Base-by-base conservation (phyloP, 2,888 invertebrate species). In the Synanthedon tipuliformis region DNA sequence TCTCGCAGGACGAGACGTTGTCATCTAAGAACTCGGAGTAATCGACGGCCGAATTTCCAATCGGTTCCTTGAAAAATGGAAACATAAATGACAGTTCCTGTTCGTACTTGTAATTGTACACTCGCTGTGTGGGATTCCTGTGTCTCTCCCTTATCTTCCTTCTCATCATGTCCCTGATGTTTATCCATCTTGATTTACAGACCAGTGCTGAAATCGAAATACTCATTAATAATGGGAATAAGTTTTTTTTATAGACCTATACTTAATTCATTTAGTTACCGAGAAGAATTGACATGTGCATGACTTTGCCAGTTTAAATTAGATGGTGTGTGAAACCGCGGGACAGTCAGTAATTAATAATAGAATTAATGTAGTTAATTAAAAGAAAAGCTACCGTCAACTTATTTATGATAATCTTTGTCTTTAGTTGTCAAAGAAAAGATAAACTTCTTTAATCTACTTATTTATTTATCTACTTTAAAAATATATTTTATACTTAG, bases 101-200 rank as follows among this genome's bases (percentile, higher is more conserved):
- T 48, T 86, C 86, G 57, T 84, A 86, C 51, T 83, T 80, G 64
- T 86, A 86, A 49, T 73, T 74, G 66, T 80, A 73, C 11, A 63
- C 69, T 51, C 68, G 65, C 3, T 66, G 69, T 51, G 64, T 61
- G 0, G 78, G 78, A 56, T 79, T 72, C 11, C 72, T 68, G 0
- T 75, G 60, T 0, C 83, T 68, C 5, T 78, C 76, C 1, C 75
- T 69, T 34, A 80, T 64, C 57, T 76, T 81, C 1, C 80, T 65
- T 0, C 83, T 71, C 81, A 85, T 78, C 81, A 81, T 80, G 41
- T 86, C 85, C 1, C 86, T 58, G 13, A 86, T 85, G 65, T 84
- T 85, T 16, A 80, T 70, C 84, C 85, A 86, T 52, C 85, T 63
- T 0, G 75, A 67, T 63, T 82, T 85, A 68, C 82, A 84, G 2